A percentile compares a stretch with the other conserved stretches of the same genome.
Conservation (phyloP, 2,888 invertebrate genomes). For the Drosophila testacea region DNA sequence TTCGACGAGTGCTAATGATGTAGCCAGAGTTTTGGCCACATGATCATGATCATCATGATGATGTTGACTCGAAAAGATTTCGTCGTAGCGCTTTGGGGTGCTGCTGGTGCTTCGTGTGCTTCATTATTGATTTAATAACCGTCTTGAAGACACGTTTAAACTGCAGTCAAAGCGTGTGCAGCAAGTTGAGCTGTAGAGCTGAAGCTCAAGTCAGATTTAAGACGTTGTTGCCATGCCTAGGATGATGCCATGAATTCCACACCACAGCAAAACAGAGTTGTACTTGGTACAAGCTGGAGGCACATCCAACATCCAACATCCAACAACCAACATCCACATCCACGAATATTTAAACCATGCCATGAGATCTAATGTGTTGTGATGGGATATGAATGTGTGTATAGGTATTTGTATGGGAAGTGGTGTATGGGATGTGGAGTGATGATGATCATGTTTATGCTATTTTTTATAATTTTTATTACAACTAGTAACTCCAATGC, state of each 20-base stretch:
- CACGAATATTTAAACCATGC: constrained; percentile 59
- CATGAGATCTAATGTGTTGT: constrained; percentile 44
- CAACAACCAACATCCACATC: constrained; percentile 10
- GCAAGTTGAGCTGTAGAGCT: constrained; percentile 37
- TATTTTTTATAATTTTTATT: constrained; percentile 23
- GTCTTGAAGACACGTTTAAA: constrained; percentile 79
- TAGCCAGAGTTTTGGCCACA: constrained; percentile 52
- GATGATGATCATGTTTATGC: constrained; percentile 51
- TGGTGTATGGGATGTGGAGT: constrained; percentile 37
- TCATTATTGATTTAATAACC: constrained; percentile 84
- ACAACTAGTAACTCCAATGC: constrained; percentile 23
- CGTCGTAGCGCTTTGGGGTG: constrained; percentile 46
- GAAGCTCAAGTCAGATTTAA: constrained; percentile 22
- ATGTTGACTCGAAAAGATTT: constrained; percentile 42
- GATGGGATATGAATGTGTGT: constrained; percentile 28
- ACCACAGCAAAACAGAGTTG: constrained; percentile 59
- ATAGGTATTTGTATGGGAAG: constrained; percentile 22
- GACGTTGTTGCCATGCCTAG: constrained; percentile 62
- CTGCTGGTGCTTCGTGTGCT: constrained; percentile 78
- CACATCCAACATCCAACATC: constrained; percentile 10
- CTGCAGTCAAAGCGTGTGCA: constrained; percentile 64
- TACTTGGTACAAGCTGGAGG: constrained; percentile 23
- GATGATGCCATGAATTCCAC: constrained; percentile 70
- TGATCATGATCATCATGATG: constrained; percentile 53
- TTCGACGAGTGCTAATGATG: constrained; percentile 75